Conservation (phyloP, 2,888 invertebrate species). For the Drosophila nigricruria region DNA sequence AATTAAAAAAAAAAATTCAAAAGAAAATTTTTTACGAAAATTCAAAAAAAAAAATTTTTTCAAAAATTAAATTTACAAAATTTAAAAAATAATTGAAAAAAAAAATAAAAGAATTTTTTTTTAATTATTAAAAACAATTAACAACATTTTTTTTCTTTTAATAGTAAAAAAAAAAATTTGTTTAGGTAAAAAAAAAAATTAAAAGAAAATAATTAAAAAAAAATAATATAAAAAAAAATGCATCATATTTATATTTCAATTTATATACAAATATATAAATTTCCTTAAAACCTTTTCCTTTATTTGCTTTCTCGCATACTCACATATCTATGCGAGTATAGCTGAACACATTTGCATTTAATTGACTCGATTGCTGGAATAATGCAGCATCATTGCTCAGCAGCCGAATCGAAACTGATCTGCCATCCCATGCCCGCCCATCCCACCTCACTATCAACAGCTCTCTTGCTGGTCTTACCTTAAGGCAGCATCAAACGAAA, state of each 20-base stretch:
- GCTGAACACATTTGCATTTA: conserved; percentile 15
- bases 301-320: conserved; percentile 1
- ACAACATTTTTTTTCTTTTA: too few relatives aligned
- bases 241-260: background rate
- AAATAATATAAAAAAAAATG: too few relatives aligned
- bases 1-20: too few relatives aligned
- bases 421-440: background rate
- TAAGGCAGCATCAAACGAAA: conserved; percentile 1
- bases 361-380: conserved; percentile 24
- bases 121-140: too few relatives aligned
- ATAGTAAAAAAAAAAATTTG: too few relatives aligned
- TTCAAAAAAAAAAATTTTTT: too few relatives aligned
- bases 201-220: too few relatives aligned
- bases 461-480: conserved; percentile 6
- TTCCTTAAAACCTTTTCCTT: background rate
- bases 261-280: background rate
- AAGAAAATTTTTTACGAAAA: too few relatives aligned
- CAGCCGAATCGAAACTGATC: conserved; percentile 10
- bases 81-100: too few relatives aligned
- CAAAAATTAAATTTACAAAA: too few relatives aligned
- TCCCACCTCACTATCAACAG: background rate
- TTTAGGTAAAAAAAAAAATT: too few relatives aligned
- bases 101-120: too few relatives aligned
- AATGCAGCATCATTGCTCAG: conserved; percentile 40
- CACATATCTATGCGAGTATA: background rate